Evolutionary conservation across 1,140 invertebrate species (phyloP), one percentile per base, ranked within the genome.

Genomic region (Protaetia brevitarsis): DNA sequence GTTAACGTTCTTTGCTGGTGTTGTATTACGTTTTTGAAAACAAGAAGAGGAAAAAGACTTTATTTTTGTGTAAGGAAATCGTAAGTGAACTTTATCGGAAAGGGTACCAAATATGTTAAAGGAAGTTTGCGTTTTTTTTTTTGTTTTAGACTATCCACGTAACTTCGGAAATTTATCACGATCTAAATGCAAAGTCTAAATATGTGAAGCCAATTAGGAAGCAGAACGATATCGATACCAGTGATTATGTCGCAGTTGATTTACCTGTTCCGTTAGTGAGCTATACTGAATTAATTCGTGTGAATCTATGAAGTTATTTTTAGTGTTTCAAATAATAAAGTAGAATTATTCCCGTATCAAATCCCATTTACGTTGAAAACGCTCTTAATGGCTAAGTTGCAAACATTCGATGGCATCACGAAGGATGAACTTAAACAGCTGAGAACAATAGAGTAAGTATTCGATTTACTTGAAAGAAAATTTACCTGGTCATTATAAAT

Each of bases 1-100:
- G 5, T 29, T 29, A 29, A 59, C 57, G n/a, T n/a, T 59, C 5
- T 59, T 59, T 10, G 26, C 26, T 29, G 7, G 19, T 31, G 16
- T 59, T n/a, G n/a, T 6, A 29, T 59, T 59, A 21, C 57, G 2
- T 59, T 59, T 59, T n/a, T 34, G n/a, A 34, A 34, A 59, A 13
- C 1, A 29, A 59, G 1, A 59, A 13, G 16, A 13, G 0, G 3
- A 59, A 59, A 2, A 29, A 29, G 5, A 26, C 1, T 51, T 23
- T 6, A 4, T 28, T 29, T 59, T 3, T 59, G 1, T 4, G 28
- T 11, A 59, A 59, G 26, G 57, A 59, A 59, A 59, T 59, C 8
- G 57, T 59, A 59, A 59, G 57, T 59, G 8, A n/a, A 58, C 0
- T 5, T n/a, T 59, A 58, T 28, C 1, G 56, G 56, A 27, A 58